Evolutionary conservation across 2,888 invertebrate genomes (phyloP).

Genomic region (Heliconius ismenius): DNA sequence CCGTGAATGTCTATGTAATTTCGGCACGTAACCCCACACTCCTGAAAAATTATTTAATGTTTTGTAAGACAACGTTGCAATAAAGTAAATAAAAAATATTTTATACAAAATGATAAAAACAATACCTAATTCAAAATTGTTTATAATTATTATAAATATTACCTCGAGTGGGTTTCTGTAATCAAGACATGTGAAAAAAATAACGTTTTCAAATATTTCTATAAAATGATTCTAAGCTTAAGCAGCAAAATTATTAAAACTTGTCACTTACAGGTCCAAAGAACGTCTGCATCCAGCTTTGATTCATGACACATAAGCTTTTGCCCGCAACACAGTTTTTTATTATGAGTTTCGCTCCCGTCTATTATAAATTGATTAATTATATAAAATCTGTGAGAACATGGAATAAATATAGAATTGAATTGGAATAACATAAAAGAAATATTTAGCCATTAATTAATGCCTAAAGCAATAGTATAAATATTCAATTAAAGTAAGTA

Average conservation of each 20-base stretch:
- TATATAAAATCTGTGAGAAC: not conserved
- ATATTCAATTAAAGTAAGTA: not conserved
- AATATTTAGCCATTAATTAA: not conserved
- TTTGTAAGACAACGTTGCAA: not conserved
- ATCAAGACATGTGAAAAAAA: not conserved
- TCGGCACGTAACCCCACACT: slow-evolving; percentile 77
- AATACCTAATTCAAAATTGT: too few species aligned
- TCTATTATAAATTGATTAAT: slow-evolving; percentile 56
- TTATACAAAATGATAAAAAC: too few species aligned
- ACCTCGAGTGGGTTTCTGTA: too few species aligned
- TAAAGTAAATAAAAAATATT: not conserved
- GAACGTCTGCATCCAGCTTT: slow-evolving; percentile 76
- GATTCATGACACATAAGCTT: slow-evolving; percentile 72
- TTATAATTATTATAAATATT: too few species aligned
- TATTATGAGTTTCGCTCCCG: slow-evolving; percentile 61
- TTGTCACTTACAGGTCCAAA: slow-evolving; percentile 68
- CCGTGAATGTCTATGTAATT: slow-evolving; percentile 69
- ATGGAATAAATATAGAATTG: not conserved
- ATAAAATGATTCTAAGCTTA: not conserved
- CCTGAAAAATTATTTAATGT: slow-evolving; percentile 53
- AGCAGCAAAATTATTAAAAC: not conserved
- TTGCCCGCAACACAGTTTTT: slow-evolving; percentile 74
- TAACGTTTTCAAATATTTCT: not conserved
- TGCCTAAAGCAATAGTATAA: not conserved
- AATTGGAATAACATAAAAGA: not conserved